Percentiles rank a stretch among this genome's conserved stretches.
Evolutionary conservation across 2,888 invertebrate species (phyloP).

Genomic region (Megaustenia siamemsis): DNA sequence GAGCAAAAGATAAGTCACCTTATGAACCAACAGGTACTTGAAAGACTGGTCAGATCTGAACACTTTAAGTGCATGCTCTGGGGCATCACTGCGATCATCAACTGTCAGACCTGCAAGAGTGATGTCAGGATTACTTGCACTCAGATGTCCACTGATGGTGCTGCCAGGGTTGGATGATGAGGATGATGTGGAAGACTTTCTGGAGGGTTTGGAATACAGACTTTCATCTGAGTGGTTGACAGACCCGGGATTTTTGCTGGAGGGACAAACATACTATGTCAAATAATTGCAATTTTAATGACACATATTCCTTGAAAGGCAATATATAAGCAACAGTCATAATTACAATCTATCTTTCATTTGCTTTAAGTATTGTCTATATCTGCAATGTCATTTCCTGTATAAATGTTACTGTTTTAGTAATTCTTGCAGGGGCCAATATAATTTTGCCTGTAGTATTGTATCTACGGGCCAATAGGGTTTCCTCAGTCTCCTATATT

Average conservation of each 20-base stretch:
- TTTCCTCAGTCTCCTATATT: too few species aligned
- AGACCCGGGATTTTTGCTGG: constrained; percentile 65
- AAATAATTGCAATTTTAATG: too few species aligned
- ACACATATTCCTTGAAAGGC: too few species aligned
- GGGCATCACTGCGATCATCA: constrained; percentile 80
- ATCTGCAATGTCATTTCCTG: too few species aligned
- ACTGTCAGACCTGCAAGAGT: constrained; percentile 62
- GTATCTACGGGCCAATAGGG: too few species aligned
- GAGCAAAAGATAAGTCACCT: constrained; percentile 83
- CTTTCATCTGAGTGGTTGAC: constrained; percentile 76
- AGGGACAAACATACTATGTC: too few species aligned
- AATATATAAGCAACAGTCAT: too few species aligned
- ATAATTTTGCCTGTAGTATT: too few species aligned
- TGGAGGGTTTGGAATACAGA: constrained; percentile 65
- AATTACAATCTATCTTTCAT: too few species aligned
- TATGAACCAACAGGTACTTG: constrained; percentile 97
- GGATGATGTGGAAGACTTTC: constrained; percentile 69
- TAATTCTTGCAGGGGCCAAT: too few species aligned
- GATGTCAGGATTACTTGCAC: constrained; percentile 78
- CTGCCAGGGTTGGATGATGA: constrained; percentile 70
- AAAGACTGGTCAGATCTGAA: constrained; percentile 95
- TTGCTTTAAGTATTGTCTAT: too few species aligned
- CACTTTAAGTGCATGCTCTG: constrained; percentile 97
- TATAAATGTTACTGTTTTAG: too few species aligned
- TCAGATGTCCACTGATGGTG: constrained; percentile 70